These are phyloP conservation scores for Gadopsis bispinosus DNA, from an alignment of 2,797 vertebrate species.

Conservation along the genomic window DNA sequence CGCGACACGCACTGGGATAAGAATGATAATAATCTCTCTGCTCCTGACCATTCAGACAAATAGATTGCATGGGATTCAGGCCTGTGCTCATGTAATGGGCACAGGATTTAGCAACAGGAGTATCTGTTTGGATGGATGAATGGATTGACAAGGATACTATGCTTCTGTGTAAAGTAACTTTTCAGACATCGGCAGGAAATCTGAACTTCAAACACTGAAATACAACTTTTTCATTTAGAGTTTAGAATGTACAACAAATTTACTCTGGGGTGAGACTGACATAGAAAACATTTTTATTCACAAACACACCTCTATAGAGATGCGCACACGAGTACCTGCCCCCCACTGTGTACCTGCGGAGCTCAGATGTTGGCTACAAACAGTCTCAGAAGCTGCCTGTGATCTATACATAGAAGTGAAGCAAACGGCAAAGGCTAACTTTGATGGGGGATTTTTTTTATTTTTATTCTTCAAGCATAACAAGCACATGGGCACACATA, in stretches of 20 bases:
- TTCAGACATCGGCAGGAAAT: slow-evolving; percentile 24
- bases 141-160: not conserved
- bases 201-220: slow-evolving; percentile 15
- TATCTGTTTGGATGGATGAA: not conserved
- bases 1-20: slow-evolving; percentile 16
- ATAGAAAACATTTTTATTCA: slow-evolving; percentile 72
- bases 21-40: slow-evolving; percentile 42
- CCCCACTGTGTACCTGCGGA: slow-evolving; percentile 66
- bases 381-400: slow-evolving; percentile 68
- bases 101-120: not conserved
- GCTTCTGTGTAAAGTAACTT: slow-evolving; percentile 19
- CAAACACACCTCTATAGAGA: slow-evolving; percentile 58
- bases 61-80: not conserved
- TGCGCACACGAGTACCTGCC: slow-evolving; percentile 49
- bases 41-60: slow-evolving; percentile 28
- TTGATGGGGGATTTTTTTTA: slow-evolving; percentile 60
- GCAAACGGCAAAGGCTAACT: slow-evolving; percentile 67
- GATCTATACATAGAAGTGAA: slow-evolving; percentile 80
- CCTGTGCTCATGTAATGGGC: slow-evolving; percentile 1
- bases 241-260: slow-evolving; percentile 38
- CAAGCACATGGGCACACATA: slow-evolving; percentile 24
- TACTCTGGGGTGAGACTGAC: slow-evolving; percentile 53
- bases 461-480: slow-evolving; percentile 48
- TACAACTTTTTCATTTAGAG: slow-evolving; percentile 27
- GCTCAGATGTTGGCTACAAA: slow-evolving; percentile 71